Conservation (phyloP, 2,888 invertebrate species). For the Sarcophaga variegata region DNA sequence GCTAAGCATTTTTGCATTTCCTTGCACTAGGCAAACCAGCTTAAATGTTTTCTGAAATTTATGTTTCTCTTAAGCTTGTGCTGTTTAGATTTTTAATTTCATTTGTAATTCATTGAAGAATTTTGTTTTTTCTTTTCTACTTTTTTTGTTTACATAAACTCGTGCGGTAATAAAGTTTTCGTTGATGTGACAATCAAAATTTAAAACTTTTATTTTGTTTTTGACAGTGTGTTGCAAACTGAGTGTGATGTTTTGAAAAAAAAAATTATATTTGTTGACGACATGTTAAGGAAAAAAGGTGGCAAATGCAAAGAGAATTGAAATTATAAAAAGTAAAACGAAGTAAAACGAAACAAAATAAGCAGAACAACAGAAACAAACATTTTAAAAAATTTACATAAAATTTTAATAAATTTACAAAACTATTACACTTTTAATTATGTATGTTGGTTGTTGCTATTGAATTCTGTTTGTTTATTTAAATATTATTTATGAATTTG, state of each 20-base stretch:
- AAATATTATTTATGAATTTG: conserved; percentile 57
- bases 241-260: conserved; percentile 42
- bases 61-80: conserved; percentile 18
- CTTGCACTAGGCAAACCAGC: conserved; percentile 22
- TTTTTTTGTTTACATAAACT: conserved; percentile 34
- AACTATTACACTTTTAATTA: conserved; percentile 15
- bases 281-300: conserved; percentile 20
- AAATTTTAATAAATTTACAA: conserved; percentile 23
- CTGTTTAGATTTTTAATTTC: conserved; percentile 11
- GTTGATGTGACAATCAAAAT: conserved; percentile 19
- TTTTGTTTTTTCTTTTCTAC: not conserved
- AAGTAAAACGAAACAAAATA: not conserved
- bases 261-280: not conserved
- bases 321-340: not conserved
- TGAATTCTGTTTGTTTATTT: conserved; percentile 23
- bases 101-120: conserved; percentile 29
- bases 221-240: conserved; percentile 13
- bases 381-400: conserved; percentile 35
- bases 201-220: not conserved
- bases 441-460: not conserved
- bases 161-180: conserved; percentile 32
- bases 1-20: conserved; percentile 25
- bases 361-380: not conserved
- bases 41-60: not conserved
- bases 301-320: conserved; percentile 20